Evolutionary conservation across 2,888 invertebrate species (phyloP), one percentile per base, ranked within the genome.

Genomic region (Erynnis tages): DNA sequence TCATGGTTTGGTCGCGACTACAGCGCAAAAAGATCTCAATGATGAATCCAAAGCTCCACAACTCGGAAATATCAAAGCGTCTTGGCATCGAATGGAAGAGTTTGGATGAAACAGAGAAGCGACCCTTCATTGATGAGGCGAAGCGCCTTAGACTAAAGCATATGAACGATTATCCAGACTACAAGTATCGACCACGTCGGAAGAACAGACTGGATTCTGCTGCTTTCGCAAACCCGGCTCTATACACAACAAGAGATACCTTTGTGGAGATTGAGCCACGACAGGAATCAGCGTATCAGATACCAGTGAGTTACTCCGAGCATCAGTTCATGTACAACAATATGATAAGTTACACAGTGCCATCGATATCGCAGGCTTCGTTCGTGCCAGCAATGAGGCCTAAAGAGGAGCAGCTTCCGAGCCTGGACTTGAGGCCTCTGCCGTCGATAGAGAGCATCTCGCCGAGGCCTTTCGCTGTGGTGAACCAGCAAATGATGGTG

Each of bases 1-100:
- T 98, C 87, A 98, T 98, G 98, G 98, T 98, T 8, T 98, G 98
- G 98, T 97, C 97, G 6, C 88, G 98, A 50, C 88, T 97, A 34
- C 98, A 98, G 69, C 81, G 96, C 37, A 93, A 95, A 70, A 95
- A 95, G 71, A 96, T 96, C 78, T 95, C 96, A 0, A 91, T 93
- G 74, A 93, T 96, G 73, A 95, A 96, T 72, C 96, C 96, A 50
- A 94, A 93, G 66, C 86, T 94, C 63, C 94, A 94, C 76, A 94
- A 94, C 65, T 93, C 93, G 0, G 94, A 94, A 75, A 97, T 97
- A 66, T 95, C 95, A 11, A 96, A 96, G 71, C 85, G 95, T 8
- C 82, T 96, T 4, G 96, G 96, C 0, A 91, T 94, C 1, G 96
- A 96, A 73, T 97, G 97, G 97, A 97, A 97, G 77, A 85, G 93